Percentiles rank a stretch among this genome's conserved stretches.
Evolutionary conservation across 1,140 invertebrate species (phyloP).

Genomic region (Drosophila santomea): DNA sequence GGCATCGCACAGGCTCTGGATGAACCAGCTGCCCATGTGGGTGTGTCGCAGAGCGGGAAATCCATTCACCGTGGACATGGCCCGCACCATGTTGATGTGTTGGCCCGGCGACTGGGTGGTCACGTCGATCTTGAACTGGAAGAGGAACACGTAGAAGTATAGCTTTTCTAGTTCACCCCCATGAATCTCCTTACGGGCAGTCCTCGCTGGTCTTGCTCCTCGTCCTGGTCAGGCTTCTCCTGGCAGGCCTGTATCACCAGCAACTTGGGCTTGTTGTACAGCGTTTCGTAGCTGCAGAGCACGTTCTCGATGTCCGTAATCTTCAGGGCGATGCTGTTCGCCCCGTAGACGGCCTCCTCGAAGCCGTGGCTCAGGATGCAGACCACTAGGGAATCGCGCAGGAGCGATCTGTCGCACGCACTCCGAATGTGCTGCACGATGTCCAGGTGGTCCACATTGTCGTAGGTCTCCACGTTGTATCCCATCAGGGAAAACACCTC

Average conservation of each 20-base stretch:
- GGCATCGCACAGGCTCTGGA: conserved; percentile 69
- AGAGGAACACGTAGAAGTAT: background rate
- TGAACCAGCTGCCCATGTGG: conserved; percentile 76
- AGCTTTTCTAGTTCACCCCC: too few relatives aligned
- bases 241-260: conserved; percentile 81
- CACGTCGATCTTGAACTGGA: conserved; percentile 45
- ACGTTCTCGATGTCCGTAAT: conserved; percentile 70
- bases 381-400: conserved; percentile 73
- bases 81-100: conserved; percentile 63
- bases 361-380: conserved; percentile 79
- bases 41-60: conserved; percentile 70
- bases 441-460: conserved; percentile 63
- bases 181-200: conserved; percentile 18
- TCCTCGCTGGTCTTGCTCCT: background rate
- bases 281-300: conserved; percentile 46
- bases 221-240: conserved; percentile 19
- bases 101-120: conserved; percentile 40
- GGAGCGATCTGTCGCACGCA: conserved; percentile 42
- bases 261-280: conserved; percentile 70
- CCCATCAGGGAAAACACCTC: conserved; percentile 68
- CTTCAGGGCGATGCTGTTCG: conserved; percentile 68
- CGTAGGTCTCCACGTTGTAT: conserved; percentile 53
- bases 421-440: conserved; percentile 58
- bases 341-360: conserved; percentile 69
- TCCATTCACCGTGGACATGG: conserved; percentile 76